Conservation (phyloP, 30 jellyfish, hydroid and myxozoan species). For the Turritopsis dohrnii region DNA sequence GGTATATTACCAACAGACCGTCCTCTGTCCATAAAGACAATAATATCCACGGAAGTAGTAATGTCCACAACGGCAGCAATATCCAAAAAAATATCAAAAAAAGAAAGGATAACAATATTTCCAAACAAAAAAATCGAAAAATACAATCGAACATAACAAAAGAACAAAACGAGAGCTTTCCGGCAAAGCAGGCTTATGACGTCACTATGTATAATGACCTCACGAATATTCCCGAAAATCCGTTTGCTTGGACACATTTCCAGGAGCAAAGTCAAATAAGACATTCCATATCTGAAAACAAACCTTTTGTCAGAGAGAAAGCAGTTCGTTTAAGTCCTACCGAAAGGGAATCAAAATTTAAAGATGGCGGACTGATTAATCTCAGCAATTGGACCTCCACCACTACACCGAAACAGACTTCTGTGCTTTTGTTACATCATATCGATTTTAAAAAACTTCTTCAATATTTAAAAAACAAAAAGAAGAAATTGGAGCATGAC, state of each 20-base stretch:
- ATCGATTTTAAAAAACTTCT: not conserved
- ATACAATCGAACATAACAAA: not conserved
- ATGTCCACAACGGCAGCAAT: no score
- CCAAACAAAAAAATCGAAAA: not conserved
- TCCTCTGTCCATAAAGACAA: not conserved
- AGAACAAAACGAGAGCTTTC: not conserved
- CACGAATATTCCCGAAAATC: not conserved
- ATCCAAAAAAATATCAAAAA: no score
- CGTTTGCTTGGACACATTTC: not conserved
- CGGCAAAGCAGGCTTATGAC: not conserved
- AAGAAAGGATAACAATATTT: not conserved
- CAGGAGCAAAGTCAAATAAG: not conserved
- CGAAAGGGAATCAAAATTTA: not conserved
- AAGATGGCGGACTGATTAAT: not conserved
- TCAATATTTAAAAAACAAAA: not conserved
- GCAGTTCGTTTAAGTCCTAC: not conserved
- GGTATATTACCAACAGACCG: not conserved
- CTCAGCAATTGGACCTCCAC: not conserved
- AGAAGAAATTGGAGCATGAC: not conserved
- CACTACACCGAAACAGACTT: not conserved
- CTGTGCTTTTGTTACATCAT: not conserved
- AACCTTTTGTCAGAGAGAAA: not conserved
- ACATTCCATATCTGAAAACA: not conserved
- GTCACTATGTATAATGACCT: not conserved
- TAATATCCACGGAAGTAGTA: no score